phyloP scores from a whole-genome alignment of 2,113 vertebrate genomes.

The Xyrauchen texanus region DNA sequence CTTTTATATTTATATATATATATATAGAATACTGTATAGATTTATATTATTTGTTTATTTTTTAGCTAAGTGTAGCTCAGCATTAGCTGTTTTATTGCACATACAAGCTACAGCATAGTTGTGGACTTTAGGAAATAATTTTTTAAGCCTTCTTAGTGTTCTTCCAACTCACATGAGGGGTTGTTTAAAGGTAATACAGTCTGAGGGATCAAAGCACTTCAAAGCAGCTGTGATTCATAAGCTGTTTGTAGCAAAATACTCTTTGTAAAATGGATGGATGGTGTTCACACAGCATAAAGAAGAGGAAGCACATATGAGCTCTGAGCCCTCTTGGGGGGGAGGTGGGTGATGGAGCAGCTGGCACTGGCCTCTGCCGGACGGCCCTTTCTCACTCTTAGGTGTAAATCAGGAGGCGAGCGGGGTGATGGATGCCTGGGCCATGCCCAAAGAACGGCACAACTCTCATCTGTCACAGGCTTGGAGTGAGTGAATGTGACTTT shows the following conservation, averaged over 20 bases:
- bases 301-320: conserved; percentile 50
- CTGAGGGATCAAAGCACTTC: conserved; percentile 72
- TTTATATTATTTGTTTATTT: too few species aligned
- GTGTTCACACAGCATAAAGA: conserved; percentile 50
- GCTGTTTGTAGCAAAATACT: conserved; percentile 72
- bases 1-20: too few species aligned
- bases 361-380: conserved; percentile 53
- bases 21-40: too few species aligned
- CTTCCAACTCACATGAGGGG: conserved; percentile 56
- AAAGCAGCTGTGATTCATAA: conserved; percentile 72
- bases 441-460: conserved; percentile 61
- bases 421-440: conserved; percentile 64
- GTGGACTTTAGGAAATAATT: conserved; percentile 12
- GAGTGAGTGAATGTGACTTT: conserved; percentile 52
- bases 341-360: conserved; percentile 57
- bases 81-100: background rate
- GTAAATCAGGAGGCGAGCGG: conserved; percentile 68
- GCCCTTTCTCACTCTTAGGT: conserved; percentile 53
- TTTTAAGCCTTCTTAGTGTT: conserved; percentile 21
- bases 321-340: conserved; percentile 36
- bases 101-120: background rate
- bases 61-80: too few species aligned
- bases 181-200: conserved; percentile 63
- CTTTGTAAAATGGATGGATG: conserved; percentile 68
- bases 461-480: conserved; percentile 59